These are phyloP conservation scores for Coboldia fuscipes DNA, from an alignment of 1,140 invertebrate genomes.

Conservation along the genomic window DNA sequence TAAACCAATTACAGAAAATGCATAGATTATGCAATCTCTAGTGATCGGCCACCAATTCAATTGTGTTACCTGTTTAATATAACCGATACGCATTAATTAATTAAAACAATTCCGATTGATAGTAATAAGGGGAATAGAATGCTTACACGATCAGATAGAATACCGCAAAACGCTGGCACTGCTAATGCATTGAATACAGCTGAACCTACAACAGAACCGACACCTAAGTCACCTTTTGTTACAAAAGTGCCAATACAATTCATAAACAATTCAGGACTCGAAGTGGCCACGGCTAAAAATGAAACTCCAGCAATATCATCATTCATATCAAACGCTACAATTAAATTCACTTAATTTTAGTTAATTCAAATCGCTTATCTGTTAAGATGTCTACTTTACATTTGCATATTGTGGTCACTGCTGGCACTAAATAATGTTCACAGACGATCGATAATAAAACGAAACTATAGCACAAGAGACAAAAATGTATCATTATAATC, in stretches of 20 bases:
- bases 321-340: conserved; percentile 44
- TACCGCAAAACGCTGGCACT: conserved; percentile 75
- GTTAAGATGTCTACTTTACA: conserved; percentile 30
- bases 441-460: conserved; percentile 59
- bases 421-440: conserved; percentile 71
- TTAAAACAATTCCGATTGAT: background rate
- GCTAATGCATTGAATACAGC: conserved; percentile 85
- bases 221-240: conserved; percentile 62
- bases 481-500: conserved; percentile 43
- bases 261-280: conserved; percentile 85
- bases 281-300: conserved; percentile 83
- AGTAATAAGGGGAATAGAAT: background rate
- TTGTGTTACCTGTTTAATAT: conserved; percentile 36
- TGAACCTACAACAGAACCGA: conserved; percentile 77
- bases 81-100: background rate
- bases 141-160: conserved; percentile 24
- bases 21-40: conserved; percentile 68
- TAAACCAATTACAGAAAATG: conserved; percentile 53
- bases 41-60: conserved; percentile 80
- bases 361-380: background rate
- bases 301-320: conserved; percentile 72
- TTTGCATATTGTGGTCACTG: conserved; percentile 62
- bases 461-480: conserved; percentile 58
- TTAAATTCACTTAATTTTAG: background rate
- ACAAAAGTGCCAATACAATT: conserved; percentile 74